Evolutionary conservation across 1,140 invertebrate species (phyloP).

Genomic region (Goniozus legneri): DNA sequence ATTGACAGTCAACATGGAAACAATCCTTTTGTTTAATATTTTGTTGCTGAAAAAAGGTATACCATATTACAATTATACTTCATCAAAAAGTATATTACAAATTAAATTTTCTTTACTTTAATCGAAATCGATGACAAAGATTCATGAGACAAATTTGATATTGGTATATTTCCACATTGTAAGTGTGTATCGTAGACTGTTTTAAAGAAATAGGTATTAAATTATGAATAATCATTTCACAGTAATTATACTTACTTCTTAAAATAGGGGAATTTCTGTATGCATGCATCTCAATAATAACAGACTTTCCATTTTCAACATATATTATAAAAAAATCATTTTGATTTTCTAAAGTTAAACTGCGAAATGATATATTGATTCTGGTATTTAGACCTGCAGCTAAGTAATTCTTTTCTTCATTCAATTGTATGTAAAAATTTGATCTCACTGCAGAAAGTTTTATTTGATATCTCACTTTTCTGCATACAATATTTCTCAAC

Average conservation of each 20-base stretch:
- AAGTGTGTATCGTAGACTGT: background rate
- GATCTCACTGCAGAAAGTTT: conserved; percentile 16
- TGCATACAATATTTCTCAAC: conserved; percentile 29
- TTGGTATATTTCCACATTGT: background rate
- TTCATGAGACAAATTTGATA: background rate
- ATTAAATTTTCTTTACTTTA: background rate
- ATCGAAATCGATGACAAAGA: no score
- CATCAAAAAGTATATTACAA: background rate
- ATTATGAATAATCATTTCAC: background rate
- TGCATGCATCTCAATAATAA: conserved; percentile 25
- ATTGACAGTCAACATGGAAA: background rate
- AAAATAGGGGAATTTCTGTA: conserved; percentile 33
- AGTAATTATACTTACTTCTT: background rate
- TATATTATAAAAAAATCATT: conserved; percentile 27
- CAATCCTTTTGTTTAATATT: background rate
- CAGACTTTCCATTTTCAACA: conserved; percentile 26
- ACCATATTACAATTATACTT: background rate
- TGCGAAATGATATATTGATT: conserved; percentile 29
- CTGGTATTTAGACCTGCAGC: conserved; percentile 36
- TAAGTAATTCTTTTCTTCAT: conserved; percentile 17
- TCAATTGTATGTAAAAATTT: conserved; percentile 26
- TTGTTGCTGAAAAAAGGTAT: background rate
- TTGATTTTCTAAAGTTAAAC: conserved; percentile 23
- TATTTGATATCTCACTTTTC: conserved; percentile 30
- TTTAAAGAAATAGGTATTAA: conserved; percentile 2